phyloP scores from a whole-genome alignment of 2,113 vertebrate species.

The Gymnocephalus cernua region DNA sequence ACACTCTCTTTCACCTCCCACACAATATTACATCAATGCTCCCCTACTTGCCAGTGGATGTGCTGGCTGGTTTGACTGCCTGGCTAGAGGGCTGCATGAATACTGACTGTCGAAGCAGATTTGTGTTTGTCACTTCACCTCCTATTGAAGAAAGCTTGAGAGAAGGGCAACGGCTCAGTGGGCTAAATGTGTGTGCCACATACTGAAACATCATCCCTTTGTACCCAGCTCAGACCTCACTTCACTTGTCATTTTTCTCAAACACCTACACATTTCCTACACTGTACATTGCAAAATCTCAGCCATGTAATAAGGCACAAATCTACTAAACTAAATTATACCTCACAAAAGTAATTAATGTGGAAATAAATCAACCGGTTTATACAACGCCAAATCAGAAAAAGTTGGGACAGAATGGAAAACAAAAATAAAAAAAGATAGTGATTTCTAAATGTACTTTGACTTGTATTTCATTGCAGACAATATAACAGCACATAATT shows the following conservation, averaged over 20 bases:
- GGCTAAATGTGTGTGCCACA: not conserved
- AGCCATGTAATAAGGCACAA: not conserved
- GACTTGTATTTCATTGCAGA: too few species aligned
- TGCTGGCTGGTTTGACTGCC: not conserved
- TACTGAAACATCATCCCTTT: not conserved
- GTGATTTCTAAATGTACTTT: too few species aligned
- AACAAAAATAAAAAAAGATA: too few species aligned
- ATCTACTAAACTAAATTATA: not conserved
- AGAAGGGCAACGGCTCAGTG: not conserved
- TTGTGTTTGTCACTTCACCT: slow-evolving; percentile 22
- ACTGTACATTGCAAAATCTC: not conserved
- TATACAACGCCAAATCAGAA: too few species aligned
- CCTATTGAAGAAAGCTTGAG: not conserved
- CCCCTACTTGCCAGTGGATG: slow-evolving; percentile 1
- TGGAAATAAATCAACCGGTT: not conserved
- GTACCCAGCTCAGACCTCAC: not conserved
- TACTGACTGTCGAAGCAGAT: not conserved
- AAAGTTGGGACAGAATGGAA: too few species aligned
- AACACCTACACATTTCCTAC: not conserved
- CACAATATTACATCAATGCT: not conserved
- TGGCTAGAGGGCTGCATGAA: slow-evolving; percentile 1
- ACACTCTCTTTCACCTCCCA: not conserved
- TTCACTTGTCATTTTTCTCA: not conserved
- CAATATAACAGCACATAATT: too few species aligned
- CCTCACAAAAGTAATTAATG: not conserved